Conservation (phyloP, 2,113 vertebrate species). For the Muscicapa adusta region DNA sequence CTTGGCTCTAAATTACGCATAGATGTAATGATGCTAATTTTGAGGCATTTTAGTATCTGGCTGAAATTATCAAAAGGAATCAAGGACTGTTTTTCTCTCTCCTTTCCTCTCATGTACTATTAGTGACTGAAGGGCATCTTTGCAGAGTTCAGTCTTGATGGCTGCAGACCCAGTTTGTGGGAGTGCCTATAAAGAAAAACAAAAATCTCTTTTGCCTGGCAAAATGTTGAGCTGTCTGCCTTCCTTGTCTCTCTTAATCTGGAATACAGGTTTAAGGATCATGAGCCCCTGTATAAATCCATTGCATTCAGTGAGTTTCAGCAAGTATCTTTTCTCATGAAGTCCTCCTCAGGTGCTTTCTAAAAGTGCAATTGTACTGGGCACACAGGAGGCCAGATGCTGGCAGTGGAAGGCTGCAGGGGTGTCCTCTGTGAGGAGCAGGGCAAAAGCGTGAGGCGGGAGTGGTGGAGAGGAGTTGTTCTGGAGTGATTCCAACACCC, state of each 20-base stretch:
- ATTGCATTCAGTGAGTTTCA: accelerated
- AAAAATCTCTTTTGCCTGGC: neutral
- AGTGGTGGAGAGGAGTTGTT: neutral
- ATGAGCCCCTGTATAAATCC: neutral
- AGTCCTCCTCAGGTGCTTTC: neutral
- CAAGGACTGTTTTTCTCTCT: neutral
- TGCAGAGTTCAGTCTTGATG: neutral
- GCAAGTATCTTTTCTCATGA: neutral
- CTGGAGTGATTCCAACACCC: accelerated
- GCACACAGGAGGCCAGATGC: accelerated
- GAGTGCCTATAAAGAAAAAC: neutral
- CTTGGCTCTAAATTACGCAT: neutral
- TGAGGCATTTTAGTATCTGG: neutral
- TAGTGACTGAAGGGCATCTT: neutral
- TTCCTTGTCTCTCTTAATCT: neutral
- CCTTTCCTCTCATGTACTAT: neutral
- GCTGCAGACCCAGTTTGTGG: neutral
- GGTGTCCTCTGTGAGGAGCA: neutral
- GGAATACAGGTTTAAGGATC: neutral
- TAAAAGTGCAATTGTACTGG: neutral
- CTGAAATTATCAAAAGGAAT: neutral
- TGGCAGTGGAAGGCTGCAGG: neutral
- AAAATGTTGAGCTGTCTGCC: neutral
- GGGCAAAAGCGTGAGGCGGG: neutral
- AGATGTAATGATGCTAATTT: neutral